Percentiles rank a stretch among this genome's conserved stretches.
phyloP scores from a whole-genome alignment of 2,113 vertebrate genomes.

The Ciconia maguari region DNA sequence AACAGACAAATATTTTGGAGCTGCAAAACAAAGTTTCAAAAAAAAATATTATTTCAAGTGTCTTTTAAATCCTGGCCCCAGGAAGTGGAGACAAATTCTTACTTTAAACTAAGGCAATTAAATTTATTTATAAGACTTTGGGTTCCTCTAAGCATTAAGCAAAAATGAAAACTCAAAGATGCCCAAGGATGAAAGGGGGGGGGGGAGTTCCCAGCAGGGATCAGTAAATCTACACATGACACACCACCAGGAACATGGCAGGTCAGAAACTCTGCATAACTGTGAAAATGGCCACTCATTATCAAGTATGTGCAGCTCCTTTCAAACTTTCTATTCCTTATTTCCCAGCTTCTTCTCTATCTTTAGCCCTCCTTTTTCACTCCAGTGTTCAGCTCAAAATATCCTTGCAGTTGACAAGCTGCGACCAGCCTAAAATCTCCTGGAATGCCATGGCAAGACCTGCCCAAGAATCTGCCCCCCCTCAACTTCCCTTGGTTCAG shows the following conservation, averaged over 20 bases:
- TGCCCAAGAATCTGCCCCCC: not conserved
- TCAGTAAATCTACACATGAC: not conserved
- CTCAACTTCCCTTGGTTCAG: not conserved
- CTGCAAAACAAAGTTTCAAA: not conserved
- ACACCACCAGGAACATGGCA: not conserved
- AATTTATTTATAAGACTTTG: not conserved
- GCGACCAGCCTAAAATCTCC: not conserved
- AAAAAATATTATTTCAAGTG: not conserved
- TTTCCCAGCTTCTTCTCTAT: not conserved
- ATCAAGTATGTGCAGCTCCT: not conserved
- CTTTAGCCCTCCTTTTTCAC: conserved; percentile 10
- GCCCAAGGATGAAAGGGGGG: not conserved
- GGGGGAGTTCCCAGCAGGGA: not conserved
- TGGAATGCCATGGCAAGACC: not conserved
- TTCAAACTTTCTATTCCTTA: not conserved
- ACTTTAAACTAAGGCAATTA: not conserved
- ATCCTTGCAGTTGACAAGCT: not conserved
- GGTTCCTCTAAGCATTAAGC: not conserved
- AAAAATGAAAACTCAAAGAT: not conserved
- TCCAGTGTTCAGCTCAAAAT: conserved; percentile 18
- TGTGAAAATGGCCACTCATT: not conserved
- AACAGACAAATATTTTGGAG: not conserved
- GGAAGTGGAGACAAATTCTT: not conserved
- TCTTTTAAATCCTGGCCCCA: not conserved
- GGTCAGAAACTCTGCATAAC: not conserved